Evolutionary conservation across 2,113 vertebrate genomes (phyloP).

Genomic region (Dendropsophus ebraccatus): DNA sequence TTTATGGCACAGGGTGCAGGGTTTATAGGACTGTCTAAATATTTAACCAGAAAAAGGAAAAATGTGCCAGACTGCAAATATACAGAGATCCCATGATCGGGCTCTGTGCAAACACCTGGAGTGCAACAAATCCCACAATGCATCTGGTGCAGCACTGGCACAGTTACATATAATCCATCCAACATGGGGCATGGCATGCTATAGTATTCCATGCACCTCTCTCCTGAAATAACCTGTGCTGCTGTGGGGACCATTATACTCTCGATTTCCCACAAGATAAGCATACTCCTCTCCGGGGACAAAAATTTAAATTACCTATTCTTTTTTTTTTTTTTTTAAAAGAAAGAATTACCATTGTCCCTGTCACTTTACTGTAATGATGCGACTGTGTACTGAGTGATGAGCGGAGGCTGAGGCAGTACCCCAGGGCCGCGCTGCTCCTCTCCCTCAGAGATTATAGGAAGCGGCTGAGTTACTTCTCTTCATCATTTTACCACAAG

Average conservation of each 20-base stretch:
- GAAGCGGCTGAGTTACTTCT: conserved; percentile 14
- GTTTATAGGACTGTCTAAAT: no score
- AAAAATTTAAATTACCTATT: no score
- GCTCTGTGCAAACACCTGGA: no score
- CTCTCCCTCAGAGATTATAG: neutral
- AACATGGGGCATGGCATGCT: neutral
- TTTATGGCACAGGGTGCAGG: no score
- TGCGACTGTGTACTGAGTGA: no score
- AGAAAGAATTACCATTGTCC: no score
- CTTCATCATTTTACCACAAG: neutral
- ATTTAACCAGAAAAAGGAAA: neutral
- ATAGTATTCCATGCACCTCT: neutral
- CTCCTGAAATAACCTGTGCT: neutral
- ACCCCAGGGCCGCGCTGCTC: neutral
- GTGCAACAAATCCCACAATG: neutral
- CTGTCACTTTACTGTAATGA: no score
- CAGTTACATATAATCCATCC: neutral
- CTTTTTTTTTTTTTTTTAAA: no score
- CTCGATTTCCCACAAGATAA: no score
- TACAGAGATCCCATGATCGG: neutral
- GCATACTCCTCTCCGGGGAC: no score
- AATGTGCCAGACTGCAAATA: neutral
- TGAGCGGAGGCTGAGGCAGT: no score
- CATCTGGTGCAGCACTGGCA: neutral
- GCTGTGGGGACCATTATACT: neutral